A percentile compares a stretch with the other conserved stretches of the same genome.
Conservation (phyloP, 2,888 invertebrate genomes). For the Chrysolina haemoptera region DNA sequence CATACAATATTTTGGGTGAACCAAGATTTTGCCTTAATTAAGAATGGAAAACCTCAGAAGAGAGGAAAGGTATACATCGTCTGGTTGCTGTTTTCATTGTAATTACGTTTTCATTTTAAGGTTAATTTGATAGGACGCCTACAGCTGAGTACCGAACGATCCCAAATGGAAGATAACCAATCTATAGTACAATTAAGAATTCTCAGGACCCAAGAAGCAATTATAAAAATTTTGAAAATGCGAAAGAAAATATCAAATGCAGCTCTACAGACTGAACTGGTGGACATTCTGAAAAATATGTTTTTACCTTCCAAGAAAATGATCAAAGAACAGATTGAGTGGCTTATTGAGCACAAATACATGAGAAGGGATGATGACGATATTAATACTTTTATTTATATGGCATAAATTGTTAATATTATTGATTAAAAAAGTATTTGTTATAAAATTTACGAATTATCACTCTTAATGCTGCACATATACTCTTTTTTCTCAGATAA, state of each 20-base stretch:
- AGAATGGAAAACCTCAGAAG: constrained; percentile 95
- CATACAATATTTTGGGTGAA: constrained; percentile 96
- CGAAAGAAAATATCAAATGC: constrained; percentile 95
- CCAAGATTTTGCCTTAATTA: constrained; percentile 95
- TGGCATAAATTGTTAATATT: constrained; percentile 79
- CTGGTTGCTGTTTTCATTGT: background rate
- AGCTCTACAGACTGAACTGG: constrained; percentile 95
- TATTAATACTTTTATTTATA: constrained; percentile 97
- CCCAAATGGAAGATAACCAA: constrained; percentile 97
- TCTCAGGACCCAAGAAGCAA: constrained; percentile 94
- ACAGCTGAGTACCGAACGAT: constrained; percentile 94
- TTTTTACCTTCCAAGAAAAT: constrained; percentile 99
- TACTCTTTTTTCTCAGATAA: no score
- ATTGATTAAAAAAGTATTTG: constrained; percentile 45
- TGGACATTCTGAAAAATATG: constrained; percentile 99
- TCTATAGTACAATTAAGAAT: constrained; percentile 98
- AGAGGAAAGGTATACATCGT: constrained; percentile 81
- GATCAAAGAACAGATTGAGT: constrained; percentile 99
- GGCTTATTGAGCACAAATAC: constrained; percentile 99
- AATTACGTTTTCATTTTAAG: constrained; percentile 61
- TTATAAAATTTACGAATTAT: constrained; percentile 34
- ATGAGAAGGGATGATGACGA: constrained; percentile 97
- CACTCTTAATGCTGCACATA: no score
- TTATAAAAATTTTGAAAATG: constrained; percentile 99
- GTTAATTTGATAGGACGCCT: constrained; percentile 96